Percentiles rank a stretch among this genome's conserved stretches.
phyloP scores from a whole-genome alignment of 2,113 vertebrate genomes.

The Smithornis capensis region DNA sequence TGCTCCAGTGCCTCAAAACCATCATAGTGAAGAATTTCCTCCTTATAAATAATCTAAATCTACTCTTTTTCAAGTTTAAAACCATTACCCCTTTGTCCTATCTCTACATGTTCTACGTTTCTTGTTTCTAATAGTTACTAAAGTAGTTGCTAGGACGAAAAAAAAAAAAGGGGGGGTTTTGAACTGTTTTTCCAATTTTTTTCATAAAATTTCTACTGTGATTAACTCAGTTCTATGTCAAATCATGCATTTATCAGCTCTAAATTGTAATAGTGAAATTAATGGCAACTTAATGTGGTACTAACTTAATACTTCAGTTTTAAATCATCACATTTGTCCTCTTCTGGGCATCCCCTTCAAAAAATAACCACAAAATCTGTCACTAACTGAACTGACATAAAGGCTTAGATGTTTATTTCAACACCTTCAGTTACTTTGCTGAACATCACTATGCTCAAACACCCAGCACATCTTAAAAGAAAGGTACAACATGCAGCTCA shows the following conservation, averaged over 20 bases:
- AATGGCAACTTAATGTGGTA: neutral
- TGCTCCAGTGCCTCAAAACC: neutral
- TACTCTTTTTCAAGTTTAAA: neutral
- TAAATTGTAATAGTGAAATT: neutral
- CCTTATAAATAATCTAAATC: neutral
- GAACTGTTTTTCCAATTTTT: neutral
- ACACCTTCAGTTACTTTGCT: neutral
- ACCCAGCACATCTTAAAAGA: neutral
- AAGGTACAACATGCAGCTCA: neutral
- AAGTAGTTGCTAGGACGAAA: neutral
- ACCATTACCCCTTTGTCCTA: neutral
- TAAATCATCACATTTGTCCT: neutral
- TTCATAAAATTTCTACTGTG: neutral
- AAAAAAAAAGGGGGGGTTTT: fast-evolving
- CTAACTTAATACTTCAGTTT: neutral
- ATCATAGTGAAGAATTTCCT: neutral
- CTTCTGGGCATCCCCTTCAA: neutral
- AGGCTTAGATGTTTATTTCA: neutral
- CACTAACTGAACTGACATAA: neutral
- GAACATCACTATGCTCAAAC: neutral
- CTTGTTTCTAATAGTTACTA: neutral
- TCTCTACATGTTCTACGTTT: neutral
- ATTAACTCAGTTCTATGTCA: neutral
- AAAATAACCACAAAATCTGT: neutral
- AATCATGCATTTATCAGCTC: neutral